Base-by-base conservation (phyloP, 2,113 vertebrate genomes). In the Thalassarche chlororhynchos region DNA sequence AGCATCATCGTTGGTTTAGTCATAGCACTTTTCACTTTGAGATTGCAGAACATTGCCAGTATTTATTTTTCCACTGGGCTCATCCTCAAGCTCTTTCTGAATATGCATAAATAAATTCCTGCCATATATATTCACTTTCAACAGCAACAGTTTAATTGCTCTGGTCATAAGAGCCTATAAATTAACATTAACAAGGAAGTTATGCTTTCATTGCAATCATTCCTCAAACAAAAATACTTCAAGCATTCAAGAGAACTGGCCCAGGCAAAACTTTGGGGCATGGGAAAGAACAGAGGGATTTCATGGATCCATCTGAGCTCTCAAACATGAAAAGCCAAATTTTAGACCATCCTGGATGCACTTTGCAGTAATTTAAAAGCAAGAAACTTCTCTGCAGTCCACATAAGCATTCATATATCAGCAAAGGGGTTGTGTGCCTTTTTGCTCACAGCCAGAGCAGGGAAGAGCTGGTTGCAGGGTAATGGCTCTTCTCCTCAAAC, bases 31-130 rank as follows among this genome's bases (percentile, higher is more conserved):
- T 93, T 68, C 52, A 72, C 26, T 89, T 87, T 26, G 42, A 86
- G 60, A 64, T 84, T 94, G 84, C 68, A 96, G 68, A 83, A 75
- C 57, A 51, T 11, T 71, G 42, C 5, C 55, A 81, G 31, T 75
- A 78, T 90, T 92, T 89, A 74, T 88, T 89, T 95, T 84, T 92
- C 72, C 62, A 94, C 54, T 70, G 58, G 16, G 18, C 36, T 94
- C 23, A 70, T 84, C 70, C 47, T 94, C 71, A 70, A 86, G 55
- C 61, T 60, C 64, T 84, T 92, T 72, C 72, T 78, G 36, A 83
- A 90, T 64, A 51, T 28, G 9, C 15, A 90, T 62, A 96, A 81
- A 93, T 70, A 84, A 93, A 87, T 57, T 68, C 74, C 51, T 84
- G 40, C 4, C 52, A 78, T 42, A 55, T 55, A 81, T 52, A 81